phyloP scores from a whole-genome alignment of 2,113 vertebrate genomes.

The Rhagologus leucostigma region DNA sequence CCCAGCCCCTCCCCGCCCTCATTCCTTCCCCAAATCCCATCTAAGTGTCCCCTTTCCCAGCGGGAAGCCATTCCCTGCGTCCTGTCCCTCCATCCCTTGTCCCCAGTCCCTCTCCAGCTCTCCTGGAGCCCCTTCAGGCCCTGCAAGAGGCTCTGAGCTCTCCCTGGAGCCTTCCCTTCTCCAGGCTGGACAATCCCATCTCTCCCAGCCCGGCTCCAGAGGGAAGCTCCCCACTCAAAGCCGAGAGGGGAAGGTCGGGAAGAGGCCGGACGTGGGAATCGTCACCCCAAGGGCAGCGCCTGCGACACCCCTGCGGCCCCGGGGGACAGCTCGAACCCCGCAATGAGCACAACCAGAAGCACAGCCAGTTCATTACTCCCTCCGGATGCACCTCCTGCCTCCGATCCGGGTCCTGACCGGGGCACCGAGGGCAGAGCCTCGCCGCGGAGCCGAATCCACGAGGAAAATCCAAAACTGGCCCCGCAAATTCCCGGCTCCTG shows the following conservation, averaged over 20 bases:
- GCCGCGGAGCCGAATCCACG: fast-evolving
- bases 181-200: neutral
- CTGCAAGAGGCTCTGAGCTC: neutral
- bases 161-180: neutral
- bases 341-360: neutral
- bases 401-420: fast-evolving
- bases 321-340: fast-evolving
- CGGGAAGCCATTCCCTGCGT: neutral
- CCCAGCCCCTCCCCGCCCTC: neutral
- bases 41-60: fast-evolving
- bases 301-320: fast-evolving
- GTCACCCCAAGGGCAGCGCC: neutral
- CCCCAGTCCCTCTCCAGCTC: neutral
- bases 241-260: fast-evolving
- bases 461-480: neutral
- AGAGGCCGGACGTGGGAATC: fast-evolving
- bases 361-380: neutral
- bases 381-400: neutral
- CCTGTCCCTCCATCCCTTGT: neutral
- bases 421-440: neutral
- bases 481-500: neutral
- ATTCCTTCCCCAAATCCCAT: neutral
- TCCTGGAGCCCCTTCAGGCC: neutral
- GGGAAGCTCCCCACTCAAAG: neutral
- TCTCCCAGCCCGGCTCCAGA: neutral